Evolutionary conservation across 1,140 invertebrate genomes (phyloP).

Genomic region (Pseudobourletiella spinata): DNA sequence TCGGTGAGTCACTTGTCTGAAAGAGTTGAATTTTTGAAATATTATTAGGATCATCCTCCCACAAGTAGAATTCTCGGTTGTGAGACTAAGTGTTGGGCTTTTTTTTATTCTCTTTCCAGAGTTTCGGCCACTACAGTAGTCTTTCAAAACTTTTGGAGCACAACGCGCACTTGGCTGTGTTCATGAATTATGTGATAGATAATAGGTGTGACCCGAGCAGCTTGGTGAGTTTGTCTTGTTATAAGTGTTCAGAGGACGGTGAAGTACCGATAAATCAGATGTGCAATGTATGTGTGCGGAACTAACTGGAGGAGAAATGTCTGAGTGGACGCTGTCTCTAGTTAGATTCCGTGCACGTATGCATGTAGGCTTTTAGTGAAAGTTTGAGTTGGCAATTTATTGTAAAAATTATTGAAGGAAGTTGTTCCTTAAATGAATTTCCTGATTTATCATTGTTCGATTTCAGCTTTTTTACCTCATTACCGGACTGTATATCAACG

Average conservation of each 20-base stretch:
- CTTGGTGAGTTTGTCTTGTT: conserved; percentile 56
- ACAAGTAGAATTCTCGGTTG: too few species aligned
- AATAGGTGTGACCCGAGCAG: conserved; percentile 70
- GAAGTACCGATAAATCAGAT: too few species aligned
- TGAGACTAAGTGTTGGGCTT: too few species aligned
- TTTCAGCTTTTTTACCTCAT: conserved; percentile 80
- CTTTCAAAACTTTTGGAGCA: conserved; percentile 58
- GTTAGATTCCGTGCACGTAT: not conserved
- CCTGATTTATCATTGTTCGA: too few species aligned
- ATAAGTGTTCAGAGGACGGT: too few species aligned
- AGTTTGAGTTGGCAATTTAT: too few species aligned
- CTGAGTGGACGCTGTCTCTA: too few species aligned
- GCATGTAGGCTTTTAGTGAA: not conserved
- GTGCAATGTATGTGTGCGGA: too few species aligned
- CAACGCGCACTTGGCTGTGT: conserved; percentile 75
- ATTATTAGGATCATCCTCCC: too few species aligned
- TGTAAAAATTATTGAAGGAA: too few species aligned
- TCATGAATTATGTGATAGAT: conserved; percentile 77
- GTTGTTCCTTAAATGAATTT: too few species aligned
- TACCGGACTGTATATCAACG: conserved; percentile 70
- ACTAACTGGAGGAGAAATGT: too few species aligned
- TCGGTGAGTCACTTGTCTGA: conserved; percentile 11
- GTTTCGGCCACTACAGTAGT: conserved; percentile 64
- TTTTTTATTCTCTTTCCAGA: conserved; percentile 41
- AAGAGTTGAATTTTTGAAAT: not conserved